phyloP scores from a whole-genome alignment of 2,888 invertebrate genomes.

The Mythimna ferrago region DNA sequence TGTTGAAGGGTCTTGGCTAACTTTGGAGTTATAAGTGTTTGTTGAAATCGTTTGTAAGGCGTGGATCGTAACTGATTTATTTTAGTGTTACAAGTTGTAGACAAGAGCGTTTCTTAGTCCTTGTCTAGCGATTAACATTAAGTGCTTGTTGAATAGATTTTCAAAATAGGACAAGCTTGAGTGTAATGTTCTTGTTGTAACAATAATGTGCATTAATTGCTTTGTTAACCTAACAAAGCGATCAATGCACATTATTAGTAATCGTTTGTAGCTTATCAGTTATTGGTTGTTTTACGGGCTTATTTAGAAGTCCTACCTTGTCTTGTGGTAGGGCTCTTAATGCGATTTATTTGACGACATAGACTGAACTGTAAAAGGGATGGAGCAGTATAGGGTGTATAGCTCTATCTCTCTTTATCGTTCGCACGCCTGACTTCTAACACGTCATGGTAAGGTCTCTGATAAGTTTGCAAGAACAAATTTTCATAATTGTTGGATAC shows the following conservation, averaged over 20 bases:
- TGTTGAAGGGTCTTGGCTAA: constrained; percentile 48
- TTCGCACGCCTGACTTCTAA: too few species aligned
- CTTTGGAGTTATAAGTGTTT: constrained; percentile 30
- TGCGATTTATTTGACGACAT: too few species aligned
- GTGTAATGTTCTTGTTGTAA: constrained; percentile 1
- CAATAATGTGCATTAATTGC: neutral
- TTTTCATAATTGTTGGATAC: neutral
- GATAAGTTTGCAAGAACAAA: neutral
- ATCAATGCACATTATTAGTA: too few species aligned
- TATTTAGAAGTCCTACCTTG: neutral
- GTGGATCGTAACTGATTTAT: constrained; percentile 12
- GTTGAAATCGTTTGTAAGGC: constrained; percentile 40
- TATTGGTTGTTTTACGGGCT: too few species aligned
- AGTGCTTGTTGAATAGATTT: constrained; percentile 9
- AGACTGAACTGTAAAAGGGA: too few species aligned
- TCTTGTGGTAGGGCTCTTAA: too few species aligned
- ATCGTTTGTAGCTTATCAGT: too few species aligned
- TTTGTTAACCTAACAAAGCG: neutral
- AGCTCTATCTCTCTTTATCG: too few species aligned
- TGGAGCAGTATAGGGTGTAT: too few species aligned
- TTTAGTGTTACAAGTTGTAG: neutral
- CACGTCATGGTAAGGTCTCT: too few species aligned
- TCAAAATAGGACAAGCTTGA: neutral
- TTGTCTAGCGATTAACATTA: constrained; percentile 18
- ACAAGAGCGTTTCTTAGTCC: constrained; percentile 11